These are phyloP conservation scores for Pollenia griseotomentosa DNA, from an alignment of 2,888 invertebrate genomes.

Conservation along the genomic window DNA sequence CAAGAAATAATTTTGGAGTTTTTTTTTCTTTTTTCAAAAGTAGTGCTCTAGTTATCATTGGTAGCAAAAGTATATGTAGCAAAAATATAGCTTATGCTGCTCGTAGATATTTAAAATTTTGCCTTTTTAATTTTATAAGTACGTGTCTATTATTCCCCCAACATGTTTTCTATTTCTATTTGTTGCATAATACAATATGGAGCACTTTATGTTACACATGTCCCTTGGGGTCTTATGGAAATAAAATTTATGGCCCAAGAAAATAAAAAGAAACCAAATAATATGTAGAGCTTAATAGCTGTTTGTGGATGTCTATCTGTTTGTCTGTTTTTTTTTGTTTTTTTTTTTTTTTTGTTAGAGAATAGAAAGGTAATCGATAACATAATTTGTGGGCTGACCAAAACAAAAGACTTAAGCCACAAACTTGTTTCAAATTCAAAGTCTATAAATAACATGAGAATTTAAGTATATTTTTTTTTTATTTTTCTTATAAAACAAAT, in stretches of 20 bases:
- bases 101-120: neutral
- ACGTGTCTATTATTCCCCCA: conserved; percentile 2
- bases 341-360: neutral
- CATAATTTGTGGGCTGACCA: conserved; percentile 32
- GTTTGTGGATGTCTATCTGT: neutral
- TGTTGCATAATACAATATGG: conserved; percentile 54
- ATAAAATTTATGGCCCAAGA: conserved; percentile 41
- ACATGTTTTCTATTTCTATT: conserved; percentile 7
- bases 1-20: too few species aligned
- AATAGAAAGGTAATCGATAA: conserved; percentile 59
- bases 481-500: neutral
- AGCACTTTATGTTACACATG: conserved; percentile 55
- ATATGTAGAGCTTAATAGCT: neutral
- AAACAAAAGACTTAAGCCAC: conserved; percentile 66
- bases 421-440: conserved; percentile 38
- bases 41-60: conserved; percentile 27
- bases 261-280: conserved; percentile 18
- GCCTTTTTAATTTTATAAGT: conserved; percentile 17
- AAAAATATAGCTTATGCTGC: neutral
- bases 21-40: neutral
- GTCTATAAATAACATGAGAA: conserved; percentile 49
- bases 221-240: conserved; percentile 47
- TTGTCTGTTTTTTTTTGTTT: neutral
- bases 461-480: neutral
- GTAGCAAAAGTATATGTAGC: neutral